Conservation (phyloP, 1,140 invertebrate species). For the Acromyrmex charruanus region DNA sequence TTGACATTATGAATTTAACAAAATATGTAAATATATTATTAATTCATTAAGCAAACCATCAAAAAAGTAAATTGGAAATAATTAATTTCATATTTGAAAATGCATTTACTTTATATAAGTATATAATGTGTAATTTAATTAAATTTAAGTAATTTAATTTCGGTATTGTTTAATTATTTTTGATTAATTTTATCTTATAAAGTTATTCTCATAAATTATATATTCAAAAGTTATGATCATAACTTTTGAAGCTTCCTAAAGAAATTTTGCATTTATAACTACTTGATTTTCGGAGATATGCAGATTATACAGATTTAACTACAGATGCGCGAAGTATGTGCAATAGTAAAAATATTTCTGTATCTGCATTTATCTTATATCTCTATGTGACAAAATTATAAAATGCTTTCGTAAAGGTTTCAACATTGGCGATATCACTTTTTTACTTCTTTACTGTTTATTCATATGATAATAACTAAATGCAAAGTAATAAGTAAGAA, state of each 20-base stretch:
- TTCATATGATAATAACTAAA: conserved; percentile 1
- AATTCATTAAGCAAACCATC: background rate
- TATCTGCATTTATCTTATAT: conserved; percentile 8
- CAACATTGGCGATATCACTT: too few relatives aligned
- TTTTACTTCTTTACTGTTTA: background rate
- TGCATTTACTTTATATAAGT: background rate
- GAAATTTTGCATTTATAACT: too few relatives aligned
- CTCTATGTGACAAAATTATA: background rate
- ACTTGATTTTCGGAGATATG: background rate
- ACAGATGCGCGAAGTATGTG: background rate
- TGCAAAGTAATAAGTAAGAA: background rate
- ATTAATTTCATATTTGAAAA: background rate
- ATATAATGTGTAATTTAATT: background rate
- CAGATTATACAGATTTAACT: background rate
- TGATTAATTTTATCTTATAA: background rate
- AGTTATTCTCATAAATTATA: background rate
- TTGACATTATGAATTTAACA: too few relatives aligned
- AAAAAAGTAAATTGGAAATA: background rate
- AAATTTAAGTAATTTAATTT: background rate
- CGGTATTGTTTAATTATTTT: background rate
- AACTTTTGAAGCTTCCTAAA: background rate
- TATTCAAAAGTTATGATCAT: background rate
- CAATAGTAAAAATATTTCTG: background rate
- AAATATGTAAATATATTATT: background rate
- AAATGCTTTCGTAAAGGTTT: background rate